Conservation (phyloP, 2,797 vertebrate species). For the Megaceryle alcyon region DNA sequence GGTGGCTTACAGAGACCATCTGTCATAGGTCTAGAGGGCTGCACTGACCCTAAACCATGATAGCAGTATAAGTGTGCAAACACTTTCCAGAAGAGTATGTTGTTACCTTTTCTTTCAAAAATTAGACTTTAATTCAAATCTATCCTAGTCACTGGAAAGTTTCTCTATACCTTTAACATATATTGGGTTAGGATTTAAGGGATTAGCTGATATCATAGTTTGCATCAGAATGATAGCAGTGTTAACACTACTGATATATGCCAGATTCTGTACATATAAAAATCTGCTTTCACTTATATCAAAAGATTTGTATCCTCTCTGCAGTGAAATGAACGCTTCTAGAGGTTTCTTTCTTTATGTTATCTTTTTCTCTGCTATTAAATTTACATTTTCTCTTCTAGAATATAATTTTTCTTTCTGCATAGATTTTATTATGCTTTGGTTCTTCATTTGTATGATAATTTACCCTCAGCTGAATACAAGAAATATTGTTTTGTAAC, state of each 20-base stretch:
- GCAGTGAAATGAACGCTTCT: background rate
- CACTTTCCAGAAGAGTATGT: background rate
- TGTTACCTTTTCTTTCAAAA: background rate
- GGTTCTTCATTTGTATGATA: background rate
- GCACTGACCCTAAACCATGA: no score
- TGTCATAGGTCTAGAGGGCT: no score
- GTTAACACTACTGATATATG: background rate
- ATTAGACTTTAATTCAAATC: background rate
- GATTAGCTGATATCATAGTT: background rate
- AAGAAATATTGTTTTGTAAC: background rate
- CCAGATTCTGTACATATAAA: background rate
- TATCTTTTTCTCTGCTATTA: background rate
- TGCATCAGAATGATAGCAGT: background rate
- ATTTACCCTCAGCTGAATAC: background rate
- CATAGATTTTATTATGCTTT: background rate
- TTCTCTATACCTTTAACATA: background rate
- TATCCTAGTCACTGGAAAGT: background rate
- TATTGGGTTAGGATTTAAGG: background rate
- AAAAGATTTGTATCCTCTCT: background rate
- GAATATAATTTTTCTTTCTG: background rate
- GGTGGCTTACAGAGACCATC: no score
- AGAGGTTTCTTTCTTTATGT: background rate
- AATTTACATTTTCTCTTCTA: background rate
- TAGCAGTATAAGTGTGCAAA: background rate
- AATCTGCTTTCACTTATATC: background rate